phyloP scores from a whole-genome alignment of 2,888 invertebrate genomes.

The Philhelius pedissequus region DNA sequence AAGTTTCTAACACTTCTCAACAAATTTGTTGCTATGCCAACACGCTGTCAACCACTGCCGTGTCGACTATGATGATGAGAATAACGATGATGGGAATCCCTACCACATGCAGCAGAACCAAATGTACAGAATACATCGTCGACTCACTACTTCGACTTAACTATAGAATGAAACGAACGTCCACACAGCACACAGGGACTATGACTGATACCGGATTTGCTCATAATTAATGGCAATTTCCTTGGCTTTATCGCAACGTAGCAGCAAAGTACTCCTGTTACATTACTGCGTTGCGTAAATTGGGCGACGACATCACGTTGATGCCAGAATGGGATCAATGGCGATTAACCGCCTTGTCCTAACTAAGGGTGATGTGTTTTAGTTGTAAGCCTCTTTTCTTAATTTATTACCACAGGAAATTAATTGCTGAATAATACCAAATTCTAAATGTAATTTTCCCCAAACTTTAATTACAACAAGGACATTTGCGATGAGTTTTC shows the following conservation, averaged over 20 bases:
- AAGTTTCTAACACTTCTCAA: constrained; percentile 10
- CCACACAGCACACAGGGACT: constrained; percentile 59
- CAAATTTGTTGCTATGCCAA: constrained; percentile 49
- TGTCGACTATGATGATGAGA: constrained; percentile 9
- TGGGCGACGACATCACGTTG: neutral
- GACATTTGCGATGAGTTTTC: neutral
- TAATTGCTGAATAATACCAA: constrained; percentile 65
- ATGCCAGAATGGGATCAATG: neutral
- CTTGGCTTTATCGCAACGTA: constrained; percentile 57
- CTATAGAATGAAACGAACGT: constrained; percentile 29
- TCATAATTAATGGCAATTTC: constrained; percentile 65
- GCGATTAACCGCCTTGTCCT: neutral
- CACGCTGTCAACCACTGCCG: constrained; percentile 23
- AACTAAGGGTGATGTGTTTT: constrained; percentile 34
- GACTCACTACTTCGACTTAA: neutral
- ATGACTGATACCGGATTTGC: constrained; percentile 66
- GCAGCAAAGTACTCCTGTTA: constrained; percentile 40
- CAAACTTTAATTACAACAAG: constrained; percentile 56
- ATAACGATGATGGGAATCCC: neutral
- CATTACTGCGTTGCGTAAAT: constrained; percentile 4
- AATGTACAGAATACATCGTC: neutral
- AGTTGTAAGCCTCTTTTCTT: constrained; percentile 66
- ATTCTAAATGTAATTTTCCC: constrained; percentile 59
- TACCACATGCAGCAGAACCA: constrained; percentile 38
- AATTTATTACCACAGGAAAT: constrained; percentile 67